A percentile compares a stretch with the other conserved stretches of the same genome.
These are phyloP conservation scores for Phyllopteryx taeniolatus DNA, from an alignment of 2,113 vertebrate species.

Conservation along the genomic window DNA sequence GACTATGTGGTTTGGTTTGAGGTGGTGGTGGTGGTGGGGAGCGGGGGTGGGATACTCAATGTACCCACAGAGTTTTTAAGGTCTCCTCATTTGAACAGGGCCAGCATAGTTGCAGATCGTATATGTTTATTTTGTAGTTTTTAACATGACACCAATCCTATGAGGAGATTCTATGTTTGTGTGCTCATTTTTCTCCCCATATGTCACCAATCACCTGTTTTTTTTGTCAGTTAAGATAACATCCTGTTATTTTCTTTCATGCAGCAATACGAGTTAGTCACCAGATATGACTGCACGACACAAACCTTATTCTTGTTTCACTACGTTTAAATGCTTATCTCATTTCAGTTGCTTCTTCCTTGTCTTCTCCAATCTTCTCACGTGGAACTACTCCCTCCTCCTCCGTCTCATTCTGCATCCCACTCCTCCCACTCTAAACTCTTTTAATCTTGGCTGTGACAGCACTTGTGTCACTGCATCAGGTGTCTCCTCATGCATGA, in stretches of 20 bases:
- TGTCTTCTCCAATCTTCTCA: constrained; percentile 32
- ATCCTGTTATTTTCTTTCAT: constrained; percentile 41
- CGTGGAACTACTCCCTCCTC: constrained; percentile 46
- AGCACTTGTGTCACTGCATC: constrained; percentile 61
- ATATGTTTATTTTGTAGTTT: not conserved
- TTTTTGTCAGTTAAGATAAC: constrained; percentile 18
- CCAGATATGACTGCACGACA: constrained; percentile 3
- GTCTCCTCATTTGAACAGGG: not conserved
- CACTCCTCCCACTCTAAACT: constrained; percentile 45
- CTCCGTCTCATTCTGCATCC: constrained; percentile 25
- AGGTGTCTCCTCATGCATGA: constrained; percentile 57
- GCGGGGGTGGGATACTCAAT: constrained; percentile 14
- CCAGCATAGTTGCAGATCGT: not conserved
- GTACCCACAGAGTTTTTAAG: constrained; percentile 20
- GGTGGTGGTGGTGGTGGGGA: not conserved
- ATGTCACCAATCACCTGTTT: constrained; percentile 41
- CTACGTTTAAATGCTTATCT: constrained; percentile 17
- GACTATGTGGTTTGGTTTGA: constrained; percentile 43
- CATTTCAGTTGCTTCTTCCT: constrained; percentile 6
- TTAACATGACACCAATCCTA: not conserved
- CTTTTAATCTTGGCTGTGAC: constrained; percentile 65
- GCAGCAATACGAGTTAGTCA: constrained; percentile 2
- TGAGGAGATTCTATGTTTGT: not conserved
- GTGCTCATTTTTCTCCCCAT: constrained; percentile 7
- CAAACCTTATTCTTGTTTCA: constrained; percentile 8